A percentile compares a stretch with the other conserved stretches of the same genome.
These are phyloP conservation scores for Chorisops tibialis DNA, from an alignment of 2,888 invertebrate genomes.

Conservation along the genomic window DNA sequence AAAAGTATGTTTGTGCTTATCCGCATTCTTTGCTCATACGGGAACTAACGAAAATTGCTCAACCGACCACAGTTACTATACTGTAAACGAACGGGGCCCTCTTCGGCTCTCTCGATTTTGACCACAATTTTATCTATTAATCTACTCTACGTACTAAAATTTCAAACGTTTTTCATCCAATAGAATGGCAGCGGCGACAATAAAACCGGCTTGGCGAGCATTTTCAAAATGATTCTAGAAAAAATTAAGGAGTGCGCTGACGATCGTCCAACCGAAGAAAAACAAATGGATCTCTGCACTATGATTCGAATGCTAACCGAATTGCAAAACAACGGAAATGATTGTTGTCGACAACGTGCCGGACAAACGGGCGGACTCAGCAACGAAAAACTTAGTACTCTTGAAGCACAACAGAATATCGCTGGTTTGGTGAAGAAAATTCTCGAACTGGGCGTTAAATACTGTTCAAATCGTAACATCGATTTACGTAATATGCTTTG, in stretches of 20 bases:
- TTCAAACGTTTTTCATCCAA: not conserved
- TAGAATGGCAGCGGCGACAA: conserved; percentile 8
- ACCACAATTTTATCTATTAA: too few species aligned
- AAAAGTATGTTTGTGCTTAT: too few species aligned
- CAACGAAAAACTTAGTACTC: not conserved
- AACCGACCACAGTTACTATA: too few species aligned
- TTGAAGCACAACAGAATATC: not conserved
- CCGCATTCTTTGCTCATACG: too few species aligned
- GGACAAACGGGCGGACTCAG: not conserved
- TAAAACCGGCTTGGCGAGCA: not conserved
- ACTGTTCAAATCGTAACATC: conserved; percentile 13
- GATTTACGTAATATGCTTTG: conserved; percentile 2
- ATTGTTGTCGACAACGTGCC: not conserved
- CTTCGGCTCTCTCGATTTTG: too few species aligned
- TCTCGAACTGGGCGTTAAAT: conserved; percentile 10
- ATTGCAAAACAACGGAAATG: not conserved
- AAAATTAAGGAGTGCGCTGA: conserved; percentile 9
- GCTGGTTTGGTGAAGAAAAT: conserved; percentile 8
- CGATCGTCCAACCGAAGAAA: not conserved
- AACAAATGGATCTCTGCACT: conserved; percentile 5
- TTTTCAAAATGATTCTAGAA: conserved; percentile 7
- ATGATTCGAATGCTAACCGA: not conserved
- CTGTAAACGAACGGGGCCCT: too few species aligned
- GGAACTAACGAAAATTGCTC: too few species aligned
- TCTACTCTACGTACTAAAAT: too few species aligned